Percentiles rank a stretch among this genome's conserved stretches.
These are phyloP conservation scores for Antechinus flavipes DNA, from an alignment of 2,113 vertebrate species.

Conservation along the genomic window DNA sequence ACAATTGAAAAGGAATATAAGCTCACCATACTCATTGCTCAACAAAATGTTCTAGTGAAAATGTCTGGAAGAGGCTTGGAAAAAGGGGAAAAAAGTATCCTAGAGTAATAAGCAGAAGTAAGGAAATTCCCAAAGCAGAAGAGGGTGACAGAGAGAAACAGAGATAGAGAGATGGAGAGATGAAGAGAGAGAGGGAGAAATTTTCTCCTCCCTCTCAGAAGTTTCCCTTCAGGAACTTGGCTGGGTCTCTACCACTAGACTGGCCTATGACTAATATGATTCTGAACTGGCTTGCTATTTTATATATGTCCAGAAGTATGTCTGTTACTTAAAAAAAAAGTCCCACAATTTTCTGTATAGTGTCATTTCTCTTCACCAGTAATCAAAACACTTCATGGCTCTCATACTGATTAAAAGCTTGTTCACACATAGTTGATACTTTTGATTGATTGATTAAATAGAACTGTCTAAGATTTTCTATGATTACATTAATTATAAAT, in stretches of 20 bases:
- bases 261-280: not conserved
- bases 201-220: not conserved
- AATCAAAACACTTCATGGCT: not conserved
- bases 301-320: not conserved
- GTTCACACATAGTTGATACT: not conserved
- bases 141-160: too few species aligned
- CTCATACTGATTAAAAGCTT: not conserved
- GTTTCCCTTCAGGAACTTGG: not conserved
- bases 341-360: not conserved
- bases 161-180: too few species aligned
- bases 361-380: not conserved
- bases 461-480: not conserved
- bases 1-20: not conserved
- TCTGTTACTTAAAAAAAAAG: not conserved
- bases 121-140: not conserved
- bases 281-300: not conserved
- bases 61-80: not conserved
- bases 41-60: not conserved
- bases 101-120: not conserved
- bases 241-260: not conserved
- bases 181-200: not conserved
- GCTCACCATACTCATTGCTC: not conserved
- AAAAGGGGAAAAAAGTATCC: not conserved
- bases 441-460: not conserved
- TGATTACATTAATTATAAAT: not conserved